Evolutionary conservation across 2,113 vertebrate genomes (phyloP).

Genomic region (Cathartes aura): DNA sequence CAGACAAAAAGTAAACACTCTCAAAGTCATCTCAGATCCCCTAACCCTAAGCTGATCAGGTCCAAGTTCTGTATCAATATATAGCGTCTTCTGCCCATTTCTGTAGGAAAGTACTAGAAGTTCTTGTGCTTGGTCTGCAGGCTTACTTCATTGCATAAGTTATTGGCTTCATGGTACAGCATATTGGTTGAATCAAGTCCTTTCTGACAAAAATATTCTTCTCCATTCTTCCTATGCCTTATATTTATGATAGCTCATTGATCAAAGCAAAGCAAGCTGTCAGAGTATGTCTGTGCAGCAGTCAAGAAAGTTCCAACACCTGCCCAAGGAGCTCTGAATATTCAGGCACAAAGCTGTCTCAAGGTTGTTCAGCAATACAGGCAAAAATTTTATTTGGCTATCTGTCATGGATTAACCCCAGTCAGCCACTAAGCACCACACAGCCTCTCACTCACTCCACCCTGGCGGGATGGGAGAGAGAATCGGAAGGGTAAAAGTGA

Average conservation of each 20-base stretch:
- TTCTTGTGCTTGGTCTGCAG: not conserved
- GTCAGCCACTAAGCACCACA: too few relatives aligned
- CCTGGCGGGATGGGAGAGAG: too few relatives aligned
- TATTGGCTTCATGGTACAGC: not conserved
- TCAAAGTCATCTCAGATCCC: not conserved
- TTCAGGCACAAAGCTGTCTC: not conserved
- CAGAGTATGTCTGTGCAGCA: not conserved
- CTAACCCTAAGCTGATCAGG: not conserved
- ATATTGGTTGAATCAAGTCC: not conserved
- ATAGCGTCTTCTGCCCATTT: not conserved
- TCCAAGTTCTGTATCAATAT: not conserved
- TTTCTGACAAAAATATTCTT: not conserved
- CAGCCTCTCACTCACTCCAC: too few relatives aligned
- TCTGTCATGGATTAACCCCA: too few relatives aligned
- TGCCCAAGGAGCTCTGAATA: not conserved
- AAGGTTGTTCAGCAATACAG: not conserved
- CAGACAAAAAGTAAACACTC: not conserved
- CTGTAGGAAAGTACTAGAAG: not conserved
- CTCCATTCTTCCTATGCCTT: not conserved
- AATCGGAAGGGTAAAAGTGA: too few relatives aligned
- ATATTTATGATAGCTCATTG: not conserved
- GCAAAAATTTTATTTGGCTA: not conserved
- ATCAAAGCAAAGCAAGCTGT: constrained; percentile 25
- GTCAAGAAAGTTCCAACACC: not conserved
- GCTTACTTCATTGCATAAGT: not conserved